These are phyloP conservation scores for Diadegma fenestrale DNA, from an alignment of 2,888 invertebrate genomes.

Conservation along the genomic window DNA sequence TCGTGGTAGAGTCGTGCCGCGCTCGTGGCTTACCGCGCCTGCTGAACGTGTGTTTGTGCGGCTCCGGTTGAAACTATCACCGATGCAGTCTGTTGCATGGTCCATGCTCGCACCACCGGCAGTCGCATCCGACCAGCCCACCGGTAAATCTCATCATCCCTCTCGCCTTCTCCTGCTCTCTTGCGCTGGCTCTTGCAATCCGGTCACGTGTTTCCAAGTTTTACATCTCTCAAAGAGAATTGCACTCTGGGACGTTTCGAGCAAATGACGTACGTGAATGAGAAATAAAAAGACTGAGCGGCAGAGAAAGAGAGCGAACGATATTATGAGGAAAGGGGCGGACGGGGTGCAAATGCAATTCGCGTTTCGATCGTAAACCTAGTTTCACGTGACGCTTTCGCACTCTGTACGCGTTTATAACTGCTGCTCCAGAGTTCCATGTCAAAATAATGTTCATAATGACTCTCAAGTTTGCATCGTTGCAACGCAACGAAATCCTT, in stretches of 20 bases:
- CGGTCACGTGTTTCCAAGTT: constrained; percentile 70
- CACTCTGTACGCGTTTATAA: constrained; percentile 10
- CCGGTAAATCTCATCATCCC: constrained; percentile 47
- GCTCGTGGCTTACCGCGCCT: background rate
- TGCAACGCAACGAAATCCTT: too few relatives aligned
- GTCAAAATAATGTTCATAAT: constrained; percentile 19
- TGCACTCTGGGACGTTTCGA: constrained; percentile 28
- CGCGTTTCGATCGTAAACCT: constrained; percentile 64
- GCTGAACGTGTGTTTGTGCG: background rate
- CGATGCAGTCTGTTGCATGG: constrained; percentile 10
- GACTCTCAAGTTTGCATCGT: too few relatives aligned
- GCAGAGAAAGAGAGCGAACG: background rate
- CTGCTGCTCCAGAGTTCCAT: background rate
- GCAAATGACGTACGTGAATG: constrained; percentile 34
- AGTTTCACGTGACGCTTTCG: constrained; percentile 49
- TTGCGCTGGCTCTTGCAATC: constrained; percentile 12
- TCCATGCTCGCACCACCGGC: constrained; percentile 15
- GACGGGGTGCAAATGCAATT: constrained; percentile 44
- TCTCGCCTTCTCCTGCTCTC: constrained; percentile 31
- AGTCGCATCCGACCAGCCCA: constrained; percentile 22
- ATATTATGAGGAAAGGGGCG: background rate
- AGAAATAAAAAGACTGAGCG: background rate
- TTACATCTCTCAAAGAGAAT: constrained; percentile 67
- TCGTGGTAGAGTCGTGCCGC: background rate
- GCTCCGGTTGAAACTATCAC: constrained; percentile 6